These are phyloP conservation scores for Cheilosia grossa DNA, from an alignment of 2,888 invertebrate genomes.

Conservation along the genomic window DNA sequence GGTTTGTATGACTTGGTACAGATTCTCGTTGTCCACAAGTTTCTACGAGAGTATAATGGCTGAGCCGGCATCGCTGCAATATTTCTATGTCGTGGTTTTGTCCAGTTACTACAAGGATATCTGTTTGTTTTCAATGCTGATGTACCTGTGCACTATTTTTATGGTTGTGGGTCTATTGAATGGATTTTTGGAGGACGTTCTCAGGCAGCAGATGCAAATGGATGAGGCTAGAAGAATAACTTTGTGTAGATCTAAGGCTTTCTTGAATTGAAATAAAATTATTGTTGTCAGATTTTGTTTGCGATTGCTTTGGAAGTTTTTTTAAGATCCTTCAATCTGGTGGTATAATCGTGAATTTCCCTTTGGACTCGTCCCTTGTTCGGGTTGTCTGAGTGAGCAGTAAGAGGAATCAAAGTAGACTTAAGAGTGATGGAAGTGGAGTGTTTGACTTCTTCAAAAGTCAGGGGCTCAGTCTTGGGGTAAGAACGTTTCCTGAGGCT, in stretches of 20 bases:
- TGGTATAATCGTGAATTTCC: too few species aligned
- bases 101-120: slow-evolving; percentile 45
- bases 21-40: background rate
- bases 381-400: too few species aligned
- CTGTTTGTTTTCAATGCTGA: slow-evolving; percentile 14
- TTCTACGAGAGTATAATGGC: slow-evolving; percentile 31
- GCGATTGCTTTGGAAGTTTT: too few species aligned
- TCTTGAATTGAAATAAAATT: background rate
- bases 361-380: too few species aligned
- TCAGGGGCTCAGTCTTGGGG: too few species aligned
- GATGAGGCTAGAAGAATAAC: background rate
- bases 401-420: too few species aligned
- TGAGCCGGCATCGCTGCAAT: slow-evolving; percentile 25
- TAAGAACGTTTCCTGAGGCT: too few species aligned
- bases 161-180: slow-evolving; percentile 23
- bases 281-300: background rate
- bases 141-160: slow-evolving; percentile 2
- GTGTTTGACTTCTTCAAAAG: too few species aligned
- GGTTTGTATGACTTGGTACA: background rate
- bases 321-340: too few species aligned
- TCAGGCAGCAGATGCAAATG: background rate
- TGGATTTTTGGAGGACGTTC: slow-evolving; percentile 24
- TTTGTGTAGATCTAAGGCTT: background rate
- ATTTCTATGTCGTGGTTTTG: slow-evolving; percentile 36
- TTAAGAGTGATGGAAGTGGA: too few species aligned